Conservation (phyloP, 2,888 invertebrate species). For the Choreutis nemorana region DNA sequence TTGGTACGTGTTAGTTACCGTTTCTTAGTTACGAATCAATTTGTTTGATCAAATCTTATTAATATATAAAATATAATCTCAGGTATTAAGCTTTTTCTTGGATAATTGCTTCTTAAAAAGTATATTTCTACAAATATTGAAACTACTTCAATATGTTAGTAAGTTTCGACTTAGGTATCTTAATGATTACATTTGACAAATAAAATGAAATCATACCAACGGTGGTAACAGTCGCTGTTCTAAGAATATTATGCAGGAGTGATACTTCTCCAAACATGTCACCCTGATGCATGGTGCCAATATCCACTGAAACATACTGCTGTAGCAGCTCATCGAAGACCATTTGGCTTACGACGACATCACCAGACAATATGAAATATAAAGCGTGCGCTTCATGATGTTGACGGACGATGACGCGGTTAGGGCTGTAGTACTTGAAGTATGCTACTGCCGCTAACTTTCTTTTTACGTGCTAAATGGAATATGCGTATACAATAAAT, state of each 20-base stretch:
- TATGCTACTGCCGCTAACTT: constrained; percentile 68
- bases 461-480: constrained; percentile 67
- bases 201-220: too few species aligned
- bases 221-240: constrained; percentile 69
- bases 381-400: constrained; percentile 66
- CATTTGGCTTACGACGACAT: constrained; percentile 51
- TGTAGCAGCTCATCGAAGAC: constrained; percentile 58
- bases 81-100: too few species aligned
- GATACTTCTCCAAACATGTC: constrained; percentile 75
- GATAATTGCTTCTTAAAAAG: too few species aligned
- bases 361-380: constrained; percentile 72
- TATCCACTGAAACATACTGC: constrained; percentile 43
- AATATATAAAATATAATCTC: too few species aligned
- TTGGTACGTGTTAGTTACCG: background rate
- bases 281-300: constrained; percentile 62
- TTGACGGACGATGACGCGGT: constrained; percentile 68
- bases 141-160: too few species aligned
- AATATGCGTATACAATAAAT: too few species aligned
- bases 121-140: too few species aligned
- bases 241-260: constrained; percentile 65
- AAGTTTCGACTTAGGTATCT: too few species aligned
- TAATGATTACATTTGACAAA: too few species aligned
- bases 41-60: constrained; percentile 24
- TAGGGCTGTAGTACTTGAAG: constrained; percentile 68
- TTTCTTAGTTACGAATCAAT: constrained; percentile 23